Percentiles rank a stretch among this genome's conserved stretches.
These are phyloP conservation scores for Otus sunia DNA, from an alignment of 2,113 vertebrate species.

Conservation along the genomic window DNA sequence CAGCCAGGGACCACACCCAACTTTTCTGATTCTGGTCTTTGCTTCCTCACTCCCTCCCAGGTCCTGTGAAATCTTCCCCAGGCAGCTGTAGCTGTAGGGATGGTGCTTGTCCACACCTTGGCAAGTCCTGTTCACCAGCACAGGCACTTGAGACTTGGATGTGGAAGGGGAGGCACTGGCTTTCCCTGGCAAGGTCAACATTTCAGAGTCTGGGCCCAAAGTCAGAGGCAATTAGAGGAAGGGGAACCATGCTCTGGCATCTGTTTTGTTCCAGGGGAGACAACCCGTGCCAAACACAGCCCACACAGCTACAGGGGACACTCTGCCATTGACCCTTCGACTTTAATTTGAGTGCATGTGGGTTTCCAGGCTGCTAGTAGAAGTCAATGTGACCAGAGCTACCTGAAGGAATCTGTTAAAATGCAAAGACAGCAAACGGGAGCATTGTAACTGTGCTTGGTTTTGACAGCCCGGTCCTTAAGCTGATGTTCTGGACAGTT, in stretches of 20 bases:
- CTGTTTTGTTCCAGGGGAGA: neutral
- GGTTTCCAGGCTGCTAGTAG: neutral
- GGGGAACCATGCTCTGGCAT: neutral
- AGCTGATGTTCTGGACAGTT: neutral
- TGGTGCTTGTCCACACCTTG: rapidly evolving
- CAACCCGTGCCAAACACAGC: neutral
- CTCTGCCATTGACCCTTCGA: neutral
- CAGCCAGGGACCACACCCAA: neutral
- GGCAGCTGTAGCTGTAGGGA: neutral
- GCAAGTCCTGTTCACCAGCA: neutral
- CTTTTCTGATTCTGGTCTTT: neutral
- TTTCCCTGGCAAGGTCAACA: neutral
- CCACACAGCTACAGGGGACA: neutral
- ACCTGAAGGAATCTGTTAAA: neutral
- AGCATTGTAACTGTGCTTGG: neutral
- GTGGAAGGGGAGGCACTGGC: neutral
- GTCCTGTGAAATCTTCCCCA: neutral
- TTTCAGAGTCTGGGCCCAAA: neutral
- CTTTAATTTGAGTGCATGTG: neutral
- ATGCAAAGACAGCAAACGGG: neutral
- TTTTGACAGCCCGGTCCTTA: neutral
- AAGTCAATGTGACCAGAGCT: neutral
- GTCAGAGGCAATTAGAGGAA: neutral
- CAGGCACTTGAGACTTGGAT: neutral
- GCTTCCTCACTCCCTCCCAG: neutral